A percentile compares a stretch with the other conserved stretches of the same genome.
Conservation (phyloP, 2,113 vertebrate species). For the Tapirus terrestris region DNA sequence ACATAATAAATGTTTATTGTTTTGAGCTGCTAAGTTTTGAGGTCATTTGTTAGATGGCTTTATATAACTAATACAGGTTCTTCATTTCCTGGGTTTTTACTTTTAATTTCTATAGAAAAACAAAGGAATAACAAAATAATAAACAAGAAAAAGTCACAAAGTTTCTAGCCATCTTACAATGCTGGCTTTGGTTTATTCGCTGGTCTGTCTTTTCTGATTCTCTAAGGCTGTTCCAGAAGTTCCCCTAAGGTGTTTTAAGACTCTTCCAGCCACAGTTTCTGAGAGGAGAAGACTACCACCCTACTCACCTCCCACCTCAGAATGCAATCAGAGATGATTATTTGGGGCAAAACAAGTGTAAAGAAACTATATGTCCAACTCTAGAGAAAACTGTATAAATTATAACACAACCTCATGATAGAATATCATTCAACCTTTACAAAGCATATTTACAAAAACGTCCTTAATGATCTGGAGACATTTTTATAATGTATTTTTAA, state of each 20-base stretch:
- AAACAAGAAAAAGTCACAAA: neutral
- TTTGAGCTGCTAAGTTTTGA: neutral
- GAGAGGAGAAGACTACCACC: neutral
- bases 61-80: neutral
- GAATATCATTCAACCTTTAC: neutral
- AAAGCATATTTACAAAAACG: neutral
- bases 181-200: neutral
- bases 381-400: neutral
- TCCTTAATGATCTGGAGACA: neutral
- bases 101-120: neutral
- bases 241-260: neutral
- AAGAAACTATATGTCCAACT: neutral
- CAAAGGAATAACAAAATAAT: neutral
- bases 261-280: neutral
- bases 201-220: neutral
- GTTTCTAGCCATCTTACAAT: neutral
- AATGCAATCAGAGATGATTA: neutral
- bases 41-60: neutral
- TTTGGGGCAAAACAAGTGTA: neutral
- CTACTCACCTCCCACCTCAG: neutral
- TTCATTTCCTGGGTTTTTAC: neutral
- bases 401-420: neutral
- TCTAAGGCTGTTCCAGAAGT: neutral
- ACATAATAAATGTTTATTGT: neutral
- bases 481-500: neutral